Evolutionary conservation across 2,113 vertebrate species (phyloP).

Genomic region (Heptranchias perlo): DNA sequence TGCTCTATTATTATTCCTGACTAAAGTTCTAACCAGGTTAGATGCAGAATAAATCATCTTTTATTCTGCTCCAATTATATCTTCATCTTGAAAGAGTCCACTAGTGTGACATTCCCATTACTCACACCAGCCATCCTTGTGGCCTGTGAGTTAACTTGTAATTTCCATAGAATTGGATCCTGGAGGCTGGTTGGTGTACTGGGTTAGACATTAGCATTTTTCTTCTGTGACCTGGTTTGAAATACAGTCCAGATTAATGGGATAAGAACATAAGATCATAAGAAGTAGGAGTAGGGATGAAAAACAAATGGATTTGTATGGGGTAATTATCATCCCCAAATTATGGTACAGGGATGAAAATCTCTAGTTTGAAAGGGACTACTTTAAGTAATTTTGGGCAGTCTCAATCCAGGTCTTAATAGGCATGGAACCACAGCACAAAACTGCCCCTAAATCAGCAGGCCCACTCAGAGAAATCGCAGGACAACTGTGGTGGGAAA

Average conservation of each 20-base stretch:
- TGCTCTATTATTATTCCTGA: neutral
- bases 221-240: neutral
- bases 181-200: neutral
- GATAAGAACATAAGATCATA: too few relatives aligned
- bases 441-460: too few relatives aligned
- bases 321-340: too few relatives aligned
- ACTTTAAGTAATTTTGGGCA: conserved; percentile 33
- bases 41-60: neutral
- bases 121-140: neutral
- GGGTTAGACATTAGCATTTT: neutral
- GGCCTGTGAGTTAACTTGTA: neutral
- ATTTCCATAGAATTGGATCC: neutral
- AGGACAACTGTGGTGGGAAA: too few relatives aligned
- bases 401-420: too few relatives aligned
- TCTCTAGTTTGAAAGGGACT: neutral
- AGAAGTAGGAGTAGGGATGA: too few relatives aligned
- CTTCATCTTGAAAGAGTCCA: neutral
- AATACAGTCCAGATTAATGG: neutral
- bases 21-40: neutral
- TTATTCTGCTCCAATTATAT: neutral
- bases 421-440: too few relatives aligned
- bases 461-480: too few relatives aligned
- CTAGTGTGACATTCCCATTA: neutral
- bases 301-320: too few relatives aligned
- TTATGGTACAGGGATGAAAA: too few relatives aligned